Conservation (phyloP, 2,888 invertebrate genomes). For the Chydorus sphaericus region DNA sequence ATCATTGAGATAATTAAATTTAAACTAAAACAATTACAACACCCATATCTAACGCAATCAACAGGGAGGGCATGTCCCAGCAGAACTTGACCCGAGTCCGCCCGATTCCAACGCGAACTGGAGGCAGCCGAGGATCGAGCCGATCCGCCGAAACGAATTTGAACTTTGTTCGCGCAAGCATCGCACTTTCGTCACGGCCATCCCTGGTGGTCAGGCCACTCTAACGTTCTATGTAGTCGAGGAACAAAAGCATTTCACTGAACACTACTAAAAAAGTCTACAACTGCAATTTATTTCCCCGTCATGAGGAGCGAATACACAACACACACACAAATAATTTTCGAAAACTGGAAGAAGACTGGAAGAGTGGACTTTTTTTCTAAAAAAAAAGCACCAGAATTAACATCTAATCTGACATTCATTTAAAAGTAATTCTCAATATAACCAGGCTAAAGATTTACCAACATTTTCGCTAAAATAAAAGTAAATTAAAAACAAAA, state of each 20-base stretch:
- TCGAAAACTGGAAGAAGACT: not conserved
- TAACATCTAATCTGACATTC: too few species aligned
- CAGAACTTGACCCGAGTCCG: slow-evolving; percentile 90
- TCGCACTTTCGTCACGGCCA: slow-evolving; percentile 90
- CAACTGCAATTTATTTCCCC: too few species aligned
- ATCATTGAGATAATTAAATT: not conserved
- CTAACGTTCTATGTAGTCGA: slow-evolving; percentile 24
- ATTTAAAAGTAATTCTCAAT: not conserved
- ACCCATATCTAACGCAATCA: too few species aligned
- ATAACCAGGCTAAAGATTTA: not conserved
- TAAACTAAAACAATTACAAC: too few species aligned
- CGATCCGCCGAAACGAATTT: slow-evolving; percentile 83
- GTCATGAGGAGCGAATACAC: too few species aligned
- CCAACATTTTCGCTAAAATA: slow-evolving; percentile 2
- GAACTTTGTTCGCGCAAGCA: slow-evolving; percentile 93
- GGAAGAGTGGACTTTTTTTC: not conserved
- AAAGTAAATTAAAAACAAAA: not conserved
- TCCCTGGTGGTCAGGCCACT: slow-evolving; percentile 53
- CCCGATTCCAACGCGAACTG: slow-evolving; percentile 93
- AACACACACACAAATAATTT: not conserved
- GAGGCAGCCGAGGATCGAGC: slow-evolving; percentile 96
- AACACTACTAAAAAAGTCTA: slow-evolving; percentile 2
- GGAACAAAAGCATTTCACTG: slow-evolving; percentile 18
- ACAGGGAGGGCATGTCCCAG: slow-evolving; percentile 84
- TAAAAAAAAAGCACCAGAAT: not conserved